Percentiles rank a stretch among this genome's conserved stretches.
Evolutionary conservation across 2,797 vertebrate genomes (phyloP).

Genomic region (Urocyon cinereoargenteus): DNA sequence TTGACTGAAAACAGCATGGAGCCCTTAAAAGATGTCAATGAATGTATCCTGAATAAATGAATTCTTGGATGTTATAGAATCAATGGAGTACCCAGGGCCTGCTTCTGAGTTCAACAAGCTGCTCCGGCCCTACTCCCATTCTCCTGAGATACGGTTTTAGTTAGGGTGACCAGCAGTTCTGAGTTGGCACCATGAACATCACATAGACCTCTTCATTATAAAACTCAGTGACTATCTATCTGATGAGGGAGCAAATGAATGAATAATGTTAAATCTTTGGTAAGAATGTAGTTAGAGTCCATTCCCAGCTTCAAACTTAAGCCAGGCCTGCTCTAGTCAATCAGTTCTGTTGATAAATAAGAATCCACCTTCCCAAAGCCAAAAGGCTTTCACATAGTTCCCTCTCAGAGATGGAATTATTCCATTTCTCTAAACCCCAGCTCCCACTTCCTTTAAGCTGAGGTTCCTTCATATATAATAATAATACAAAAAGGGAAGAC

Average conservation of each 20-base stretch:
- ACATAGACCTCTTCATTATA: not conserved
- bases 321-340: not conserved
- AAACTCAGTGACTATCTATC: not conserved
- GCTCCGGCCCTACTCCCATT: not conserved
- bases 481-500: not conserved
- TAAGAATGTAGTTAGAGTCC: not conserved
- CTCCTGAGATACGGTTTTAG: not conserved
- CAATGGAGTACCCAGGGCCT: not conserved
- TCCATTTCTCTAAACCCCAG: not conserved
- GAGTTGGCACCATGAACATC: not conserved
- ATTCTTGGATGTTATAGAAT: not conserved
- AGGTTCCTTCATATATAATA: constrained; percentile 5
- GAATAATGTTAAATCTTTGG: not conserved
- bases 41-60: not conserved
- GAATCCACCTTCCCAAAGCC: not conserved
- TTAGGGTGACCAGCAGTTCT: constrained; percentile 5
- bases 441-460: not conserved
- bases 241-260: constrained; percentile 9
- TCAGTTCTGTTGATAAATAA: not conserved
- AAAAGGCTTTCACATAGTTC: not conserved
- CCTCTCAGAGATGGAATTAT: not conserved
- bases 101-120: constrained; percentile 17
- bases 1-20: not conserved
- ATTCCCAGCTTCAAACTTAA: not conserved
- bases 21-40: not conserved